A percentile compares a stretch with the other conserved stretches of the same genome.
phyloP scores from a whole-genome alignment of 2,888 invertebrate species.

The Polyploca ridens region DNA sequence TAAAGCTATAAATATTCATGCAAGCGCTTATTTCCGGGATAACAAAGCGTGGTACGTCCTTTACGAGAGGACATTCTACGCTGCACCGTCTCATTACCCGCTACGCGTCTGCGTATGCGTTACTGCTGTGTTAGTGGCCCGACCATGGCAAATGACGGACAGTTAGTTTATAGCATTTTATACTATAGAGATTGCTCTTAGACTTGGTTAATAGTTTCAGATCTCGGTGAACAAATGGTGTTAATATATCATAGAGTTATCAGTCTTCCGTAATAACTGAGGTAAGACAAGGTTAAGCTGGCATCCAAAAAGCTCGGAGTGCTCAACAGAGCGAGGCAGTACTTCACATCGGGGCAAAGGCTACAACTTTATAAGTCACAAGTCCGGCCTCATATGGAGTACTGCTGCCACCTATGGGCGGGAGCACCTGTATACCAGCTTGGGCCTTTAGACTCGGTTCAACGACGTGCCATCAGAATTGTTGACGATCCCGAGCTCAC shows the following conservation, averaged over 20 bases:
- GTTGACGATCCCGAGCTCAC: no score
- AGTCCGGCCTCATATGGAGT: no score
- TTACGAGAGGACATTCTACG: neutral
- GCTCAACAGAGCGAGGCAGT: no score
- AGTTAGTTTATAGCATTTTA: slow-evolving; percentile 5
- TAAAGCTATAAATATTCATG: neutral
- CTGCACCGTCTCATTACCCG: neutral
- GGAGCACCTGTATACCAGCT: no score
- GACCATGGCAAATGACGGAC: slow-evolving; percentile 13
- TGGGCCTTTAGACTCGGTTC: no score
- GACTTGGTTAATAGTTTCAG: neutral
- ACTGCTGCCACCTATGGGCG: no score
- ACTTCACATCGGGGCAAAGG: no score
- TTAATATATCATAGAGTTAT: neutral
- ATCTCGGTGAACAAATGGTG: neutral
- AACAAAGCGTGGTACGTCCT: neutral
- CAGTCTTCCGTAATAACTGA: neutral
- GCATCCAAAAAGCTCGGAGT: no score
- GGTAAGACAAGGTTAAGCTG: no score
- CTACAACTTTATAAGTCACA: no score
- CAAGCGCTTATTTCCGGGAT: neutral
- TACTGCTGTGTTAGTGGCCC: slow-evolving; percentile 12
- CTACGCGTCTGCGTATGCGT: neutral
- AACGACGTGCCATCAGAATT: no score
- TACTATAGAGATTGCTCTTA: neutral